A percentile compares a stretch with the other conserved stretches of the same genome.
Conservation (phyloP, 2,888 invertebrate genomes). For the Chalcis sispes region DNA sequence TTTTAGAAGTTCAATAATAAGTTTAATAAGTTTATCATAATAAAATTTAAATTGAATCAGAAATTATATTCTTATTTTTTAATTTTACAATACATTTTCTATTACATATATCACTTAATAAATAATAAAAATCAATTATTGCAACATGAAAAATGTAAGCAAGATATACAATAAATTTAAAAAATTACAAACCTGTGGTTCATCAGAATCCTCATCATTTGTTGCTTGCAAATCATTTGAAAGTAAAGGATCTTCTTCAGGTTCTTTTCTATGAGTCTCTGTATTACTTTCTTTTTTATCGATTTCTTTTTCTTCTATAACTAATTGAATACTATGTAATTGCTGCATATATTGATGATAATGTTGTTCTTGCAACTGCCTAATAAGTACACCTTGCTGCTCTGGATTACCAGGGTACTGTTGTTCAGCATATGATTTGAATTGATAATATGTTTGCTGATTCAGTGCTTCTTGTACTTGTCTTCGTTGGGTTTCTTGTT, state of each 20-base stretch:
- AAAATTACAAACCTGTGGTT: conserved; percentile 53
- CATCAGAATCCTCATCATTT: conserved; percentile 71
- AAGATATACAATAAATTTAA: background rate
- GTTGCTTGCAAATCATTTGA: conserved; percentile 54
- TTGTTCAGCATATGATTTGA: conserved; percentile 94
- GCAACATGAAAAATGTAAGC: background rate
- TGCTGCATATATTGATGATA: conserved; percentile 99
- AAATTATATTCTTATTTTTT: background rate
- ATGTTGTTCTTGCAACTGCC: conserved; percentile 98
- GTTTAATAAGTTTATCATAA: too few relatives aligned
- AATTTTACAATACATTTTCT: background rate
- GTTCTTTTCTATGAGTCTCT: conserved; percentile 64
- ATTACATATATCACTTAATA: background rate
- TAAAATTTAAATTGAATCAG: background rate
- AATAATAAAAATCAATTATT: background rate
- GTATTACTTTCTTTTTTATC: conserved; percentile 66
- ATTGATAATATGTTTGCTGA: conserved; percentile 94
- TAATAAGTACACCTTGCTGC: conserved; percentile 94
- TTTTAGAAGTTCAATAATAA: too few relatives aligned
- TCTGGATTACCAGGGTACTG: conserved; percentile 90
- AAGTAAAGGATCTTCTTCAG: conserved; percentile 59
- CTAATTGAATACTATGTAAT: conserved; percentile 79
- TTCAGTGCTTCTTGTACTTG: conserved; percentile 97
- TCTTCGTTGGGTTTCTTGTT: conserved; percentile 82
- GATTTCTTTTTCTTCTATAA: conserved; percentile 69